Conservation (phyloP, 1,140 invertebrate species). For the Drosophila simulans region DNA sequence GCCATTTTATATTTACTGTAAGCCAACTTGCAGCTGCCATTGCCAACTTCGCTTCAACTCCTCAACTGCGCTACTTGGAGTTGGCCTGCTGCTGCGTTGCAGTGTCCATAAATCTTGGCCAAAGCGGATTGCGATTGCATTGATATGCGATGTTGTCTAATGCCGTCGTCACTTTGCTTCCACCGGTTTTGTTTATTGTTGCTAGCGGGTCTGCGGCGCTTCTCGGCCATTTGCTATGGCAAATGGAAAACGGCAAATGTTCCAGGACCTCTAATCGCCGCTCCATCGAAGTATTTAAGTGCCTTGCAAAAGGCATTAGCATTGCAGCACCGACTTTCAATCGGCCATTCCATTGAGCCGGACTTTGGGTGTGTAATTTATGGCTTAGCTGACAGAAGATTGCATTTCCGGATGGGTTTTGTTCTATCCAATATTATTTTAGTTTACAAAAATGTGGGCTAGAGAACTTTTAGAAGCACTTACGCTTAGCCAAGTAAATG, state of each 20-base stretch:
- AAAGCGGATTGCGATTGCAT: constrained; percentile 77
- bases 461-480: background rate
- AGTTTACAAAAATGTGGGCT: background rate
- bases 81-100: constrained; percentile 44
- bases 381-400: constrained; percentile 21
- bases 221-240: constrained; percentile 39
- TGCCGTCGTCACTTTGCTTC: constrained; percentile 41
- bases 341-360: constrained; percentile 33
- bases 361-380: constrained; percentile 28
- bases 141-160: constrained; percentile 69
- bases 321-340: constrained; percentile 18
- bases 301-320: constrained; percentile 56
- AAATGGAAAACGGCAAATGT: constrained; percentile 7
- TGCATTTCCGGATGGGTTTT: background rate
- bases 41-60: constrained; percentile 14
- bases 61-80: constrained; percentile 10
- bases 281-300: constrained; percentile 49
- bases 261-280: constrained; percentile 30
- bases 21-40: constrained; percentile 38
- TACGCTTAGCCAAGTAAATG: background rate
- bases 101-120: constrained; percentile 71
- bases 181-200: constrained; percentile 58
- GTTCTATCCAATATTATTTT: background rate
- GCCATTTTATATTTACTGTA: constrained; percentile 56
- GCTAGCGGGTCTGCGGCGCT: constrained; percentile 55